Evolutionary conservation across 2,888 invertebrate species (phyloP), one percentile per base, ranked within the genome.

Genomic region (Xylota sylvarum): DNA sequence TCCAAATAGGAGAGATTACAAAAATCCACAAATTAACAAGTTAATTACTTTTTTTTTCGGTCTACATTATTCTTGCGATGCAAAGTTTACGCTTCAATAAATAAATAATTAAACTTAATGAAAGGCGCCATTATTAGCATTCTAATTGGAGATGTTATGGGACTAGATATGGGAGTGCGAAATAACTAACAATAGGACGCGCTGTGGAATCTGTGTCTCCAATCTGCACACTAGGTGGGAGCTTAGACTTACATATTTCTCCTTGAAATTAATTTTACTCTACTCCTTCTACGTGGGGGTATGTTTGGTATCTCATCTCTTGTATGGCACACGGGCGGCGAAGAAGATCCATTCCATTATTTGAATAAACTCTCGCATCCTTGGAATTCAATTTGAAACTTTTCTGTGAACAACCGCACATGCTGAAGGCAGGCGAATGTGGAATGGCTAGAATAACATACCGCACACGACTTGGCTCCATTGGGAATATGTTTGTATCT

Each of bases 41-140:
- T 76, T 81, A 81, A 76, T 76, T 60, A 81, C 46, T 56, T 69
- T 69, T 69, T 78, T 60, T 62, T 48, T 32, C 32, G 48, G 35
- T 50, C 55, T 48, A 43, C 40, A 40, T 65, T 65, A 48, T 64
- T 40, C 40, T 17, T 65, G 43, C 5, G 30, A 23, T 62, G 52
- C 52, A 72, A 46, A 83, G 52, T 79, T 78, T 83, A 60, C 60
- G 73, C 73, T 83, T 83, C 60, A 40, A 78, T 67, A 78, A 65
- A 78, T 83, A 67, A 78, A 78, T 83, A 73, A 83, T 78, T 72
- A 78, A 83, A 73, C 73, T 79, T 55, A 83, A 78, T 78, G 78
- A 32, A 73, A 58, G 62, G 37, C 19, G 72, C 65, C 65, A 14
- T 83, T 67, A 46, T 78, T 48, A 62, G 60, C 60, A 65, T 65